A percentile compares a stretch with the other conserved stretches of the same genome.
phyloP scores from a whole-genome alignment of 2,797 vertebrate species.

The Scomberomorus guttatus region DNA sequence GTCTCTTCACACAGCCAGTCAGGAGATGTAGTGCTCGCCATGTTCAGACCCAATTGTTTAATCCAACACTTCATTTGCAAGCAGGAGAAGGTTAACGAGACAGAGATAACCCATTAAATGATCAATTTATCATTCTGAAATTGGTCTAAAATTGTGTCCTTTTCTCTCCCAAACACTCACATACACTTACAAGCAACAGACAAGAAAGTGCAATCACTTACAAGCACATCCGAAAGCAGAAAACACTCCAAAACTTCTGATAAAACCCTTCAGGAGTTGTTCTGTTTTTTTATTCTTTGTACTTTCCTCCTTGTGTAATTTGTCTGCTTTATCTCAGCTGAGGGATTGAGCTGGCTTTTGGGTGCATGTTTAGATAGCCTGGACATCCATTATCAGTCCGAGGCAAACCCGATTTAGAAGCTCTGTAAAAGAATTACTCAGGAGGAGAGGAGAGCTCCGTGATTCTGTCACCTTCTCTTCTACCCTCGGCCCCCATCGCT shows the following conservation, averaged over 20 bases:
- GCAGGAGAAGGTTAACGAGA: conserved; percentile 70
- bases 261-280: conserved; percentile 23
- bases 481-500: conserved; percentile 20
- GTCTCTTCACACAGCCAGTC: conserved; percentile 27
- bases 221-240: conserved; percentile 14
- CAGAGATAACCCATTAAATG: conserved; percentile 63
- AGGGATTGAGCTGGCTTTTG: conserved; percentile 55
- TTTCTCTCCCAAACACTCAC: conserved; percentile 21
- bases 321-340: conserved; percentile 71
- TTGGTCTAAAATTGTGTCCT: conserved; percentile 25
- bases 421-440: conserved; percentile 64
- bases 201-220: neutral
- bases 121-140: conserved; percentile 62
- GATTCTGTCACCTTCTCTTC: conserved; percentile 51
- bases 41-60: conserved; percentile 63
- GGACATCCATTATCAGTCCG: conserved; percentile 77
- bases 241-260: conserved; percentile 6
- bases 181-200: neutral
- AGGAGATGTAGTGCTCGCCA: conserved; percentile 62
- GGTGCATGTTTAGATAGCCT: conserved; percentile 73
- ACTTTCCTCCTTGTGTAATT: conserved; percentile 60
- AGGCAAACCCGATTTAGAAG: conserved; percentile 73
- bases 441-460: conserved; percentile 39
- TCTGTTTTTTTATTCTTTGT: conserved; percentile 28
- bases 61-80: conserved; percentile 69